Conservation (phyloP, 2,113 vertebrate genomes). For the Tinamus guttatus region DNA sequence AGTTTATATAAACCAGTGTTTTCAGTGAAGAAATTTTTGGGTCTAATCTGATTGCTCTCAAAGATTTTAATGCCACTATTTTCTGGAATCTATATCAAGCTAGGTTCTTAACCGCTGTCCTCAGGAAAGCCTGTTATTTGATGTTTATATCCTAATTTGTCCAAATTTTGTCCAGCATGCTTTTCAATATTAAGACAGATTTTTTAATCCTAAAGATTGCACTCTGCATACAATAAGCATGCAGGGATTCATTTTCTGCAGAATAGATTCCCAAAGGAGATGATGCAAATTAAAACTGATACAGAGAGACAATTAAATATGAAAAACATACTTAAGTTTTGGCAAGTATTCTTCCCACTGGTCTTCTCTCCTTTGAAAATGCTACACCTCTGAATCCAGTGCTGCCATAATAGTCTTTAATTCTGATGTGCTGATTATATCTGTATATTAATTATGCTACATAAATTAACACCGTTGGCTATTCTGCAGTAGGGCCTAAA, state of each 20-base stretch:
- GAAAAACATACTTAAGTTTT: not conserved
- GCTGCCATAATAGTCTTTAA: not conserved
- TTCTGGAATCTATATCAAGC: not conserved
- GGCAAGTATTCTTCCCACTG: not conserved
- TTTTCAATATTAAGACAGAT: not conserved
- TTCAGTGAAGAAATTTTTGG: not conserved
- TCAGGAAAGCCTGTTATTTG: not conserved
- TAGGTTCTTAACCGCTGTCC: not conserved
- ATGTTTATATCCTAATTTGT: not conserved
- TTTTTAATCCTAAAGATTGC: not conserved
- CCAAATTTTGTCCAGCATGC: not conserved
- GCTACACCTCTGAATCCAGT: not conserved
- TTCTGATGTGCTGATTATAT: not conserved
- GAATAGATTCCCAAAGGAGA: not conserved
- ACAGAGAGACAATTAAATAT: not conserved
- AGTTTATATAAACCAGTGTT: not conserved
- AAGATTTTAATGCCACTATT: not conserved
- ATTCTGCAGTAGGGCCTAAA: not conserved
- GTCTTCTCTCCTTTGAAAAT: not conserved
- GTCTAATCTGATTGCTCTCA: not conserved
- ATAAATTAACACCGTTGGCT: not conserved
- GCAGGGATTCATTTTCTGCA: not conserved
- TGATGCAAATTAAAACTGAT: not conserved
- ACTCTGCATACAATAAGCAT: not conserved
- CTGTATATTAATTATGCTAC: not conserved